phyloP scores from a whole-genome alignment of 2,797 vertebrate genomes.

The Tokudaia muenninki region DNA sequence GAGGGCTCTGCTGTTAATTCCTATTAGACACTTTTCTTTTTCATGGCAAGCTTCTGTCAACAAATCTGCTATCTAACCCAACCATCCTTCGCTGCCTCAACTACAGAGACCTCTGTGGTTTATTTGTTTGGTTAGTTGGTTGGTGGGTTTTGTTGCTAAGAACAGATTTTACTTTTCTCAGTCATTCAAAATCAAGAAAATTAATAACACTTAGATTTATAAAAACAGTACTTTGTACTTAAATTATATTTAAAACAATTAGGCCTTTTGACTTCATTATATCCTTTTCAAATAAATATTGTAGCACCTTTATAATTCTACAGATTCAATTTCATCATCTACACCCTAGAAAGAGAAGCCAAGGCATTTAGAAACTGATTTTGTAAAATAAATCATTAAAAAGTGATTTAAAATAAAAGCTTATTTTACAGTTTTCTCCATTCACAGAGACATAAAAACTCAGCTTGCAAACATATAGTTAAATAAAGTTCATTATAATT shows the following conservation, averaged over 20 bases:
- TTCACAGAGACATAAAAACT: neutral
- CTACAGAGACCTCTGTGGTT: neutral
- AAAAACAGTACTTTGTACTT: slow-evolving; percentile 20
- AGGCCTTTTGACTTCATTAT: neutral
- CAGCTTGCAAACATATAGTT: slow-evolving; percentile 45
- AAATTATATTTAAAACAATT: slow-evolving; percentile 36
- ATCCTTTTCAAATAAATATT: slow-evolving; percentile 20
- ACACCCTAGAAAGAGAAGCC: neutral
- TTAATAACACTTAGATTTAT: neutral
- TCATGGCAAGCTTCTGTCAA: neutral
- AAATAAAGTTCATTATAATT: slow-evolving; percentile 44
- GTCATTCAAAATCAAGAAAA: slow-evolving; percentile 46
- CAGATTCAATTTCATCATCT: neutral
- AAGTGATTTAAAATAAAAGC: neutral
- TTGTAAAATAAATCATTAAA: slow-evolving; percentile 50
- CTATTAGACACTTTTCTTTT: neutral
- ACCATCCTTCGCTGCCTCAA: neutral
- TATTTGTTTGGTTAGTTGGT: neutral
- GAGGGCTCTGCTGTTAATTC: neutral
- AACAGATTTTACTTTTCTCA: neutral
- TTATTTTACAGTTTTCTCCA: neutral
- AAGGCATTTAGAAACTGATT: slow-evolving; percentile 25
- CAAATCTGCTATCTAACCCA: neutral
- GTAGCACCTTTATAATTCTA: neutral
- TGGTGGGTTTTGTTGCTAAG: neutral